These are phyloP conservation scores for Peromyscus eremicus DNA, from an alignment of 2,797 vertebrate genomes.

Conservation along the genomic window DNA sequence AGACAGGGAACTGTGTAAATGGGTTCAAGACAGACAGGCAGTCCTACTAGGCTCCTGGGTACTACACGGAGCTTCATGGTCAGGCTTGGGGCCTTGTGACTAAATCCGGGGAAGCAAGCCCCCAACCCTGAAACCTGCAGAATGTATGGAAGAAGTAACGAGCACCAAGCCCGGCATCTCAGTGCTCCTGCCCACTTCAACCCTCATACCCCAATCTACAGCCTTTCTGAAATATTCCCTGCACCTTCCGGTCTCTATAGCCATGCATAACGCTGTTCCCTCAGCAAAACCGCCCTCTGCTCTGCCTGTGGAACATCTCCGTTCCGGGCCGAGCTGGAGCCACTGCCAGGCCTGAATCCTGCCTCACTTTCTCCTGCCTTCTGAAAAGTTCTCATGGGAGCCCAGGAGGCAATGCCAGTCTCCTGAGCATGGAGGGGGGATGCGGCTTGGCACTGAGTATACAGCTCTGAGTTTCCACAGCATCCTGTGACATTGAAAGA, in stretches of 20 bases:
- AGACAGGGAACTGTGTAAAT: background rate
- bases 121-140: background rate
- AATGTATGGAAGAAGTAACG: fast-evolving
- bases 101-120: background rate
- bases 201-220: fast-evolving
- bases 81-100: background rate
- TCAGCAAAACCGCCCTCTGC: background rate
- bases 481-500: fast-evolving
- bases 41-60: background rate
- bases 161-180: fast-evolving
- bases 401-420: background rate
- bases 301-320: background rate
- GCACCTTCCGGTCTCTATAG: background rate
- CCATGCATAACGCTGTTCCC: fast-evolving
- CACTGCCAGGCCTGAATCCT: background rate
- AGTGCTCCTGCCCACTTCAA: fast-evolving
- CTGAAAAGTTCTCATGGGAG: background rate
- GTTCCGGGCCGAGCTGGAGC: background rate
- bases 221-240: background rate
- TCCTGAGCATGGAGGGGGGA: fast-evolving
- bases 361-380: background rate
- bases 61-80: fast-evolving
- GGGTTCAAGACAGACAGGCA: background rate
- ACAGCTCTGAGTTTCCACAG: background rate
- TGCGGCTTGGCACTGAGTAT: fast-evolving